A percentile compares a stretch with the other conserved stretches of the same genome.
phyloP scores from a whole-genome alignment of 2,113 vertebrate genomes.

The Prunella fulvescens region DNA sequence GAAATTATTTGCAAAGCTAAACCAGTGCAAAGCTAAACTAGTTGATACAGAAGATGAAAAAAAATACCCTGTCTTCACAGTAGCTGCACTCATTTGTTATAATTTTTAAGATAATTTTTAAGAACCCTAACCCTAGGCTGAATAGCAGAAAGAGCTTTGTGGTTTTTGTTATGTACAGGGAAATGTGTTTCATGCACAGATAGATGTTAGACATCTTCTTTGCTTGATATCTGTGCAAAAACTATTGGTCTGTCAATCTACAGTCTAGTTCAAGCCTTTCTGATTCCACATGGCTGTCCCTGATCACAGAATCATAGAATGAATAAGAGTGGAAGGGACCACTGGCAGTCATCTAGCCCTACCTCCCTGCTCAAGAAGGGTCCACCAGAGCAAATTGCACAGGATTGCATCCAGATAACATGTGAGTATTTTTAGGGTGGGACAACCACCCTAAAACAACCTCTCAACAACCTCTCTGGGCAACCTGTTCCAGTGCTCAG shows the following conservation, averaged over 20 bases:
- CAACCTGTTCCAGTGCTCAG: neutral
- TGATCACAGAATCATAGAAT: neutral
- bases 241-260: neutral
- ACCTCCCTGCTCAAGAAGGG: neutral
- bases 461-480: neutral
- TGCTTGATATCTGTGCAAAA: neutral
- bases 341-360: neutral
- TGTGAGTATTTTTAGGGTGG: neutral
- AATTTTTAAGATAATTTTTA: neutral
- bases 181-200: neutral
- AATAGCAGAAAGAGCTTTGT: neutral
- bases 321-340: neutral
- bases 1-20: neutral
- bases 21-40: neutral
- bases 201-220: neutral
- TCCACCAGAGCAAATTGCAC: neutral
- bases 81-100: neutral
- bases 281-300: neutral
- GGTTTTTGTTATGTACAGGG: neutral
- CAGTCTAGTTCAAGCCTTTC: neutral
- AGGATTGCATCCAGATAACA: neutral
- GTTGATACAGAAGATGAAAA: neutral
- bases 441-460: no score
- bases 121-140: neutral
- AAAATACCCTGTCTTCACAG: neutral